Base-by-base conservation (phyloP, 30 jellyfish, hydroid and myxozoan genomes). In the Calvadosia cruxmelitensis region DNA sequence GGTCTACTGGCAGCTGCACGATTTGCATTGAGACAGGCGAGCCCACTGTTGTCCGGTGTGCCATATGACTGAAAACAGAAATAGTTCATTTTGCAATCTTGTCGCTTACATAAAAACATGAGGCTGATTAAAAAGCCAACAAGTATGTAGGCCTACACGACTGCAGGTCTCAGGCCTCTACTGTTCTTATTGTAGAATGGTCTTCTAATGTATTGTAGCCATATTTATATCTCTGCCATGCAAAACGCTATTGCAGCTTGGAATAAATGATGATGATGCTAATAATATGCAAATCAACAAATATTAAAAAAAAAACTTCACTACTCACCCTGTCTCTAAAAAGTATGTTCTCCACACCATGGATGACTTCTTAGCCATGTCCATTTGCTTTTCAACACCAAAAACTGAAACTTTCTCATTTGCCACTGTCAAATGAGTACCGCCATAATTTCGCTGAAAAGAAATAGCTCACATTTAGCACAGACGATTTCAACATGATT, bases 21-120 rank as follows among this genome's bases (percentile, higher is more conserved):
- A 89, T 76, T 71, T 76, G 86, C 98, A 89, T 89, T n/a, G 73
- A 49, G 27, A 82, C 93, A 16, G 92, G 86, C 20, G 95, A 89
- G 1, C 95, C 98, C 24, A 82, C 74, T 1, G 93, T 62, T 28
- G 64, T 72, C 28, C 98, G 80, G 49, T 77, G 76, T 30, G 91
- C 67, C 93, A 89, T 70, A 68, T 75, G 86, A 1, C 98, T 82
- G 42, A 27, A 34, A 81, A 48, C 49, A 30, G 5, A 52, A 64
- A 63, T 1, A 29, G 53, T 20, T 42, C n/a, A 49, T 12, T 53
- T 10, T 13, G n/a, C 20, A 57, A 23, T 2, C 16, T 63, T 25
- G 72, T 63, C 49, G 1, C 24, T 16, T 2, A 1, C 24, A 64
- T 12, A 24, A 34, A 67, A 33, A 75, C 2, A 64, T n/a, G n/a